phyloP scores from a whole-genome alignment of 2,113 vertebrate genomes.

The Mus musculus region DNA sequence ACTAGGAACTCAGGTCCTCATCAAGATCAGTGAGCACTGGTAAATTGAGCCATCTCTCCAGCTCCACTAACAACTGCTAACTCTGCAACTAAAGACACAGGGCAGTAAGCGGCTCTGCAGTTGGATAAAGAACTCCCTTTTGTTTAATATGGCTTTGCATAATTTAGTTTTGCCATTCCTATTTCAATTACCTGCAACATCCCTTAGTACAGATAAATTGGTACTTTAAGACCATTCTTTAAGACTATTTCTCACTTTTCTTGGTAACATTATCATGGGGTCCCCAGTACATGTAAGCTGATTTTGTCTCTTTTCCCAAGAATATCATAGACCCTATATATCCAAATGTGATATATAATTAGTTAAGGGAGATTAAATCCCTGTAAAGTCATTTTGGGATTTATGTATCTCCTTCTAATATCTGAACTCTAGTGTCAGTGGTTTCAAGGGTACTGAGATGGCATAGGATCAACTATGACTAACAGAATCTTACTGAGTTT shows the following conservation, averaged over 20 bases:
- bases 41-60: background rate
- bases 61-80: background rate
- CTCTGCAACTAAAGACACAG: background rate
- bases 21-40: no score
- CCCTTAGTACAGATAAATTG: background rate
- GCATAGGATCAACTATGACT: background rate
- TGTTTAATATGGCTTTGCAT: background rate
- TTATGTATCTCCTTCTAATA: background rate
- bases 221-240: constrained; percentile 1
- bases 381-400: background rate
- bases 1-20: background rate
- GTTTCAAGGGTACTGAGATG: background rate
- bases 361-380: background rate
- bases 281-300: background rate
- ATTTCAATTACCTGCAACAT: background rate
- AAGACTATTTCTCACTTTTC: background rate
- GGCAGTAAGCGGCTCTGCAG: background rate
- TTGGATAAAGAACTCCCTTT: background rate
- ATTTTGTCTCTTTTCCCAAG: background rate
- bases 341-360: background rate
- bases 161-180: background rate
- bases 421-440: background rate
- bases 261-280: background rate
- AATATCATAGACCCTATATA: background rate
- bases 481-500: background rate